phyloP scores from a whole-genome alignment of 2,888 invertebrate species.

The Drosophila meridionalis region DNA sequence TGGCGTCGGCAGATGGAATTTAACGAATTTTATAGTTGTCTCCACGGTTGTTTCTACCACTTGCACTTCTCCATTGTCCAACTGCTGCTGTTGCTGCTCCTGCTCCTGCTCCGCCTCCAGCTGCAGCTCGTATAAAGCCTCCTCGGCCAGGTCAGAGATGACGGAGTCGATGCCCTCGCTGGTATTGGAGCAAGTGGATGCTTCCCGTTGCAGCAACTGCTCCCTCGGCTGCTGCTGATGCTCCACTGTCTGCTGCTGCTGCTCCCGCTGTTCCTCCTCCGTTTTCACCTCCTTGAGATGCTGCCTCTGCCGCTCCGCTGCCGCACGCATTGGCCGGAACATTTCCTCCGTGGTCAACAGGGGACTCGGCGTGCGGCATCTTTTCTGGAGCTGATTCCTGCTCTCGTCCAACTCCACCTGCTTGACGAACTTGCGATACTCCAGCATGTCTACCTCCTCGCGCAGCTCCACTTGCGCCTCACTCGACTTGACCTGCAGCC shows the following conservation, averaged over 20 bases:
- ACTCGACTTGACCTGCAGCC: slow-evolving; percentile 34
- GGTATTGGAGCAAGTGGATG: slow-evolving; percentile 81
- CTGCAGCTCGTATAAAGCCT: slow-evolving; percentile 80
- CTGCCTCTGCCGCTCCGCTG: slow-evolving; percentile 76
- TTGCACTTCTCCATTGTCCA: slow-evolving; percentile 17
- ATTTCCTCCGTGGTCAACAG: slow-evolving; percentile 71
- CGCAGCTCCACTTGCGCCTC: background rate
- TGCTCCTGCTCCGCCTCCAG: slow-evolving; percentile 75
- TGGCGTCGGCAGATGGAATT: slow-evolving; percentile 55
- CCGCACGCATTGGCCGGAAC: slow-evolving; percentile 72
- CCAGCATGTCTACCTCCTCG: slow-evolving; percentile 39
- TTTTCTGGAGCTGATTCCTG: slow-evolving; percentile 42
- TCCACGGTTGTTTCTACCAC: background rate
- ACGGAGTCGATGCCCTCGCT: slow-evolving; percentile 83
- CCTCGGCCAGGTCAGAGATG: slow-evolving; percentile 82
- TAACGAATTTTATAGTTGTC: slow-evolving; percentile 50
- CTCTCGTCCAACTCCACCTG: slow-evolving; percentile 69
- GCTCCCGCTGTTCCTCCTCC: slow-evolving; percentile 69
- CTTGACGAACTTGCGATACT: slow-evolving; percentile 53
- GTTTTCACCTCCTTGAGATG: slow-evolving; percentile 77
- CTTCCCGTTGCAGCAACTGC: slow-evolving; percentile 65
- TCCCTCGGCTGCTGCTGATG: slow-evolving; percentile 49
- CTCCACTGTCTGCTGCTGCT: slow-evolving; percentile 48
- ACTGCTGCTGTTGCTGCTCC: slow-evolving; percentile 38
- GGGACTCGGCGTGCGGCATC: slow-evolving; percentile 75